Percentiles rank a stretch among this genome's conserved stretches.
Conservation (phyloP, 2,797 vertebrate species). For the Perodicticus potto region DNA sequence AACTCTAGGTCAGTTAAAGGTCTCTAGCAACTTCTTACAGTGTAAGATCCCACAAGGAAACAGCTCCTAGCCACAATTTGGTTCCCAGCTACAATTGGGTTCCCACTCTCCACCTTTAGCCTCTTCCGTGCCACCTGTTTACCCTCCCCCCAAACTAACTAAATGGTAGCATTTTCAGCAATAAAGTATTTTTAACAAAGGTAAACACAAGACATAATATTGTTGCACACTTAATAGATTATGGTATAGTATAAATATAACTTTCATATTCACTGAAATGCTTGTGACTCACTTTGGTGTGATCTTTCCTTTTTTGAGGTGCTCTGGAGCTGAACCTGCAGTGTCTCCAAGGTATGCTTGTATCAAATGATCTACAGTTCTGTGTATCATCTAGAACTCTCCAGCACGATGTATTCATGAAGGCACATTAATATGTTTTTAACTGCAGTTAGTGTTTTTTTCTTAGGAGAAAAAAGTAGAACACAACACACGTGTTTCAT, state of each 20-base stretch:
- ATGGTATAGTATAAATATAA: background rate
- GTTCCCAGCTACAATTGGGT: no score
- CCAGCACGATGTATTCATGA: background rate
- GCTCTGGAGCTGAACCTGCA: background rate
- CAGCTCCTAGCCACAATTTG: no score
- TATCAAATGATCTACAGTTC: background rate
- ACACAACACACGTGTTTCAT: background rate
- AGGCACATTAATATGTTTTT: background rate
- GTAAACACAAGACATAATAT: background rate
- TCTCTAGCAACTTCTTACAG: no score
- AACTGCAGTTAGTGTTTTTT: background rate
- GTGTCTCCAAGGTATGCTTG: background rate
- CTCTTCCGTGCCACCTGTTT: no score
- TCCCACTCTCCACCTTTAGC: no score
- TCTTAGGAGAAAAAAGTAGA: background rate
- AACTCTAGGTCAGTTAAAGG: no score
- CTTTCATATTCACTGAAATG: background rate
- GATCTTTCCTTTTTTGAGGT: no score
- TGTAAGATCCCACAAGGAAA: no score
- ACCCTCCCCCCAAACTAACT: no score
- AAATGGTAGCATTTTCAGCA: no score
- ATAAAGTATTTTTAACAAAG: background rate
- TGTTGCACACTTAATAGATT: background rate
- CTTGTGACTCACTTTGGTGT: background rate
- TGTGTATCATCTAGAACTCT: background rate